Evolutionary conservation across 2,113 vertebrate species (phyloP).

Genomic region (Perca flavescens): DNA sequence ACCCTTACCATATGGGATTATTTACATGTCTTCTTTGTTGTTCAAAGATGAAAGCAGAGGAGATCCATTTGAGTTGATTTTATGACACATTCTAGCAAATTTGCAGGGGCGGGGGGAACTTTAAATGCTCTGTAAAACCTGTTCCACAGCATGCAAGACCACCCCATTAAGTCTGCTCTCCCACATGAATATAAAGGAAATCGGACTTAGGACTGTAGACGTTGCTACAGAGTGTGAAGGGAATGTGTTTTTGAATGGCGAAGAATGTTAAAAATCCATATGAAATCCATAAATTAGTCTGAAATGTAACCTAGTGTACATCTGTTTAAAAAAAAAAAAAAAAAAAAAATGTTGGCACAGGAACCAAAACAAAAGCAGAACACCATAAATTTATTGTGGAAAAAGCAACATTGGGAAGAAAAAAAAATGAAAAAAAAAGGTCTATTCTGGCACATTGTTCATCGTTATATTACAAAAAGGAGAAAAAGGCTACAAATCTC

Average conservation of each 20-base stretch:
- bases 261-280: neutral
- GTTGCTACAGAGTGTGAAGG: constrained; percentile 3
- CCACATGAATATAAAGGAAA: constrained; percentile 38
- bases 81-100: constrained; percentile 78
- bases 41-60: constrained; percentile 69
- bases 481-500: constrained; percentile 94
- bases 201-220: neutral
- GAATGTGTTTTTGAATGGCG: neutral
- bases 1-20: constrained; percentile 74
- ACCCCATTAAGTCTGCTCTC: constrained; percentile 51
- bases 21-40: constrained; percentile 75
- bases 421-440: constrained; percentile 81
- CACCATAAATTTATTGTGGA: constrained; percentile 93
- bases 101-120: constrained; percentile 48
- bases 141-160: constrained; percentile 60
- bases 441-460: constrained; percentile 91
- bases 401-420: constrained; percentile 85
- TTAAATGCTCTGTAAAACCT: constrained; percentile 72
- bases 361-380: constrained; percentile 64
- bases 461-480: constrained; percentile 89
- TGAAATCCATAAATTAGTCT: constrained; percentile 8
- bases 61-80: constrained; percentile 76
- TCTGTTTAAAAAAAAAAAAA: constrained; percentile 16
- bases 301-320: neutral
- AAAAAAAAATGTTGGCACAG: constrained; percentile 23